These are phyloP conservation scores for Clarias laeviceps DNA, from an alignment of 2,797 vertebrate genomes.

Conservation along the genomic window DNA sequence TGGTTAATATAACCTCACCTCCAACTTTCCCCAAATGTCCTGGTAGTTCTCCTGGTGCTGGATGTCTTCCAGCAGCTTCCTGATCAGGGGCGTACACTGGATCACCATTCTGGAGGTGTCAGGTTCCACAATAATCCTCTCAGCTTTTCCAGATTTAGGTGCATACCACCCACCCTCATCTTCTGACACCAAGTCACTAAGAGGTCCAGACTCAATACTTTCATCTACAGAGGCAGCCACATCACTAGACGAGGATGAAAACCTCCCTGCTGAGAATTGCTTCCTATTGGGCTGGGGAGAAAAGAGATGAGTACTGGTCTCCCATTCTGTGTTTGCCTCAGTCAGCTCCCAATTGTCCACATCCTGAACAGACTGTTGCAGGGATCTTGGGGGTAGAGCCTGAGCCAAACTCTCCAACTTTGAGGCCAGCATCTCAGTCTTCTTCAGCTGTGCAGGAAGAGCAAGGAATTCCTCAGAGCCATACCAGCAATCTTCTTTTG, in stretches of 20 bases:
- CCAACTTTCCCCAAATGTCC: conserved; percentile 89
- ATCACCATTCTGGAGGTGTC: conserved; percentile 58
- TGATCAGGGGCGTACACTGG: conserved; percentile 74
- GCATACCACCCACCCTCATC: conserved; percentile 73
- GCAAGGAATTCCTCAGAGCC: conserved; percentile 96
- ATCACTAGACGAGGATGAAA: conserved; percentile 90
- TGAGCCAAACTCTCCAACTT: conserved; percentile 91
- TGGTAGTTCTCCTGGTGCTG: conserved; percentile 87
- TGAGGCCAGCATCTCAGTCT: conserved; percentile 89
- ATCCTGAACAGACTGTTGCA: conserved; percentile 83
- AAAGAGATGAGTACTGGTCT: conserved; percentile 63
- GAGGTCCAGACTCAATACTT: conserved; percentile 89
- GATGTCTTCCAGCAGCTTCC: conserved; percentile 87
- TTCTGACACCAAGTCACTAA: conserved; percentile 88
- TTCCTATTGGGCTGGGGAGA: conserved; percentile 71
- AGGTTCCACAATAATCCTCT: conserved; percentile 38
- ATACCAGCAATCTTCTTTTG: conserved; percentile 83
- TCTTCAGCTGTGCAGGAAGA: conserved; percentile 88
- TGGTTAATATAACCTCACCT: conserved; percentile 75
- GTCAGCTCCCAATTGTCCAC: conserved; percentile 97
- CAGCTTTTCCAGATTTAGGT: conserved; percentile 58
- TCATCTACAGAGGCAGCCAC: conserved; percentile 85
- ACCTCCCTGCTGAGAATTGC: conserved; percentile 62
- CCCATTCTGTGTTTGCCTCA: conserved; percentile 89
- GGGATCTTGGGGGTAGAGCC: conserved; percentile 76